Evolutionary conservation across 2,797 vertebrate species (phyloP), one percentile per base, ranked within the genome.

Genomic region (Anguilla pacifica): DNA sequence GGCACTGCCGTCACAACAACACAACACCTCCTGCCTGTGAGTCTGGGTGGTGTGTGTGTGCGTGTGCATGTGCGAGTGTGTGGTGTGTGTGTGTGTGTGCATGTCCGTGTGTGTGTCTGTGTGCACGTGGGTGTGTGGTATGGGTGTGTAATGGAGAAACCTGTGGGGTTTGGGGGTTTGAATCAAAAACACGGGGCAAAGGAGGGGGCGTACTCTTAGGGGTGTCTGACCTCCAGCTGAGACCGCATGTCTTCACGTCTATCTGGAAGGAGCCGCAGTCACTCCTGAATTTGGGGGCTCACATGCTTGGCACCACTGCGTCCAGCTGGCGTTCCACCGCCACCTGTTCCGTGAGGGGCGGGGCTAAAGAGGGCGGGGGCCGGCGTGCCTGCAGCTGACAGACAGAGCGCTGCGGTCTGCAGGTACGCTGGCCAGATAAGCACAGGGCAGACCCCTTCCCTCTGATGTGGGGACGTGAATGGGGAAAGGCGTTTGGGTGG

Each of bases 1-100:
- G 91, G 88, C 88, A 90, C 81, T 88, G 89, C 87, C 90, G 91
- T 91, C 91, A 88, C 83, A 79, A 87, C 90, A 91, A 91, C 91
- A 87, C 83, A 79, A 87, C 88, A 87, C 89, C 77, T 87, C 87
- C 6, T 86, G 87, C 86, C 49, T 83, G 85, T 22, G 72, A 51
- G 82, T 72, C 46, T 79, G 88, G 6, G 61, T 64, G 61, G 4
- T 22, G 22, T 25, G 61, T n/a, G 25, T 25, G 4, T 67, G 61
- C n/a, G 22, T 70, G 39, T 88, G 72, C 64, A 31, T 49, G 87
- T 22, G 59, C 25, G 57, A 2, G 35, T 0, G 57, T 59, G 57
- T 19, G 19, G 22, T 3, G 35, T 35, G 1, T 19, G 3, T 59
- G 10, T 93, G 2, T 57, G 85, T 25, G 35, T 2, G 70, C 59